phyloP scores from a whole-genome alignment of 2,797 vertebrate genomes.

The Molossus alvarezi region DNA sequence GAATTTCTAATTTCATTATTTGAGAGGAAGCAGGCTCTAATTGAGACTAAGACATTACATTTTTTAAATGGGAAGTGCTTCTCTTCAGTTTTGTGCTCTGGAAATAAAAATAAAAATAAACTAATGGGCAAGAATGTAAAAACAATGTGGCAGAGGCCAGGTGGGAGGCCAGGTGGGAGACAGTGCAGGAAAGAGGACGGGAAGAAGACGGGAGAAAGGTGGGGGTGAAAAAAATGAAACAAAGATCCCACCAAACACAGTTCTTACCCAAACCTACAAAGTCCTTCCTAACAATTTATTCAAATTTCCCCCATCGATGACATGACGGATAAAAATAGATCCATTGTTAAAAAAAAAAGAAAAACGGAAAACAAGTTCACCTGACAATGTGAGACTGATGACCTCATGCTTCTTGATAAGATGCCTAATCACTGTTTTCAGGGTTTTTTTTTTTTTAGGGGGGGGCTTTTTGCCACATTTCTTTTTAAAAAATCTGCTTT shows the following conservation, averaged over 20 bases:
- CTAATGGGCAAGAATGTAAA: neutral
- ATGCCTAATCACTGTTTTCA: neutral
- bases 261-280: neutral
- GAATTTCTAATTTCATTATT: constrained; percentile 7
- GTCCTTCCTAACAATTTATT: neutral
- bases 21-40: neutral
- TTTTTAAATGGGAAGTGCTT: neutral
- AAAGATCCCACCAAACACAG: neutral
- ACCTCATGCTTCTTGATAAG: neutral
- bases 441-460: neutral
- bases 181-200: neutral
- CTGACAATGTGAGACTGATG: neutral
- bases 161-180: neutral
- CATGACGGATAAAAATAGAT: neutral
- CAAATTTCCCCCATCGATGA: neutral
- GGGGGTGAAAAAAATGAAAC: neutral
- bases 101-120: neutral
- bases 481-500: neutral
- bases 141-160: neutral
- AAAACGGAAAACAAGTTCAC: neutral
- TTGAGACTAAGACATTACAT: neutral
- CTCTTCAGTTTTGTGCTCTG: neutral
- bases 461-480: neutral
- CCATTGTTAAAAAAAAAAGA: neutral
- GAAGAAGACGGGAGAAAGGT: neutral